These are phyloP conservation scores for Caerostris darwini DNA, from an alignment of 1,140 invertebrate species.

Conservation along the genomic window DNA sequence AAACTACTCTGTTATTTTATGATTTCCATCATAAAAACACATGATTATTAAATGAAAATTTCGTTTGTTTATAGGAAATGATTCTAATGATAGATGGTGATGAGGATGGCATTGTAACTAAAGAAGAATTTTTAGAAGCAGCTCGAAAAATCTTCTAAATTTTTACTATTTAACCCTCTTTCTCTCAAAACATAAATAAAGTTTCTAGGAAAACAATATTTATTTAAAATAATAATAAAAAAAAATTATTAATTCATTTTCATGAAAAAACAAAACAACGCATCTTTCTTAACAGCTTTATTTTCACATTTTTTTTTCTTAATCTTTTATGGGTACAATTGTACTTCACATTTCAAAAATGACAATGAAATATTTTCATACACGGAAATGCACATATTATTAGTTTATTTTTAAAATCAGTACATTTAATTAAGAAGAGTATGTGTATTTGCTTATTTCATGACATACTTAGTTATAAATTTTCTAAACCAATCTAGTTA, in stretches of 20 bases:
- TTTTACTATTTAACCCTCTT: background rate
- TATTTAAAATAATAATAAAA: too few species aligned
- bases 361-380: slow-evolving; percentile 23
- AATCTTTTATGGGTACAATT: background rate
- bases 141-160: slow-evolving; percentile 63
- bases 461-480: background rate
- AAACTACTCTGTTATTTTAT: too few species aligned
- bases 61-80: slow-evolving; percentile 59
- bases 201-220: background rate
- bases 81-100: background rate
- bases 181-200: background rate
- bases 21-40: too few species aligned
- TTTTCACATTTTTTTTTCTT: slow-evolving; percentile 33
- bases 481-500: background rate
- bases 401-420: background rate
- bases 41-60: background rate
- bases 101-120: background rate
- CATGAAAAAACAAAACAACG: background rate
- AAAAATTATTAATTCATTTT: too few species aligned
- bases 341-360: background rate
- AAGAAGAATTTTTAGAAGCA: slow-evolving; percentile 4
- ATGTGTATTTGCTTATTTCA: background rate
- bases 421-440: background rate
- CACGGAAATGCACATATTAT: slow-evolving; percentile 41
- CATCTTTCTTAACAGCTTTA: slow-evolving; percentile 45